phyloP scores from a whole-genome alignment of 1,140 invertebrate genomes.

The Dryas iulia region DNA sequence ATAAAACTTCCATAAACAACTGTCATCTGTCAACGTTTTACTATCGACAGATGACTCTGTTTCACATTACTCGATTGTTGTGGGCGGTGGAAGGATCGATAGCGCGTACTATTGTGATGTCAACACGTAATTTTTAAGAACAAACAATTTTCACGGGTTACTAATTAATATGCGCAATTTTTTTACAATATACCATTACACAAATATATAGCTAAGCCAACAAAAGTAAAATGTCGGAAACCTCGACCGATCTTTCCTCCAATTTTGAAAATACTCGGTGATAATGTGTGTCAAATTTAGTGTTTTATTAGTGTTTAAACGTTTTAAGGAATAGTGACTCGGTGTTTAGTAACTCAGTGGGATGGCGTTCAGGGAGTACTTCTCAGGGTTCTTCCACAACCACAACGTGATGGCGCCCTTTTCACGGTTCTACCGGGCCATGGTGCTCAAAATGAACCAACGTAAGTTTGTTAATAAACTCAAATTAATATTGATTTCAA shows the following conservation, averaged over 20 bases:
- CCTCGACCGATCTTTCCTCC: constrained; percentile 27
- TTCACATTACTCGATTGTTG: constrained; percentile 28
- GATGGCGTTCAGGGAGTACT: constrained; percentile 60
- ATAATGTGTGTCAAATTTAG: constrained; percentile 78
- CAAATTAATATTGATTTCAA: not conserved
- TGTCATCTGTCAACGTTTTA: constrained; percentile 9
- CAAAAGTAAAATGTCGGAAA: constrained; percentile 28
- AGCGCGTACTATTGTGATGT: constrained; percentile 56
- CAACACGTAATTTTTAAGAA: constrained; percentile 56
- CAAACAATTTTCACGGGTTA: constrained; percentile 37
- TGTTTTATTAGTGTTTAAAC: constrained; percentile 59
- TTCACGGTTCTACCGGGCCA: constrained; percentile 67
- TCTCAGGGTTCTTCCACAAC: constrained; percentile 52
- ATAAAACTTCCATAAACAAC: constrained; percentile 12
- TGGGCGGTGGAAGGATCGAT: constrained; percentile 59
- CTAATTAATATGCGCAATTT: constrained; percentile 25
- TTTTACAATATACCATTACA: constrained; percentile 7
- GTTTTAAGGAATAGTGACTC: constrained; percentile 40
- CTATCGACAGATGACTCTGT: constrained; percentile 1
- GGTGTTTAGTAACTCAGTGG: constrained; percentile 34
- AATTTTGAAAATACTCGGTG: constrained; percentile 48
- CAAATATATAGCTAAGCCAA: constrained; percentile 17
- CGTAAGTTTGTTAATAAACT: constrained; percentile 43
- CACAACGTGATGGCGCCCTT: constrained; percentile 70
- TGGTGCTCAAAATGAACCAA: constrained; percentile 76